Evolutionary conservation across 1,140 invertebrate species (phyloP), one percentile per base, ranked within the genome.

Genomic region (Dysdera silvatica): DNA sequence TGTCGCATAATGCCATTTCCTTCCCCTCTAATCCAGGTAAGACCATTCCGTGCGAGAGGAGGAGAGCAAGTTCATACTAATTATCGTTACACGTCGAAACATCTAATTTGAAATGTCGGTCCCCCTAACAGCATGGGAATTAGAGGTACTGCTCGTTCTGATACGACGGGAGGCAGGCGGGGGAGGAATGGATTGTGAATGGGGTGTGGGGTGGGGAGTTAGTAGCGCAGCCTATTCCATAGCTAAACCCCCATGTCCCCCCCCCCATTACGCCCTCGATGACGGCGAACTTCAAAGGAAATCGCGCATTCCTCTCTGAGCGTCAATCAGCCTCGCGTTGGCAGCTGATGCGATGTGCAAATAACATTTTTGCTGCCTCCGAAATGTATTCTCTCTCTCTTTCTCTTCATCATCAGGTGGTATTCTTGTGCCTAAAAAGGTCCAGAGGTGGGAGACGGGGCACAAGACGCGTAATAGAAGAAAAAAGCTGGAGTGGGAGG

Each of bases 321-420:
- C 60, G 60, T 64, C 61, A 64, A 64, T 64, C 61, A 64, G 61
- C 61, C 49, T 53, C 26, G 53, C 56, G 52, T 51, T 41, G 40
- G 48, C 59, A 54, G 61, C 55, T 58, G 61, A 64, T 58, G 61
- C 55, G 53, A 52, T 64, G 61, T 64, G 61, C 61, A 64, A 64
- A 64, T 64, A 64, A 64, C 61, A 58, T 64, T 64, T 58, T 64
- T 64, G 61, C 61, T 64, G 57, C 61, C 43, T 32, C 40, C 23
- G 40, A 16, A 41, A 18, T 41, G 16, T 41, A 41, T 20, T 20
- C 40, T 20, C 40, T 20, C n/a, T 53, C 37, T 45, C 56, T 81
- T 60, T 62, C 60, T 62, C 47, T 55, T 62, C 60, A 62, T 62
- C 60, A n/a, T n/a, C n/a, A n/a, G n/a, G n/a, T n/a, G n/a, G n/a